Percentiles rank a stretch among this genome's conserved stretches.
phyloP scores from a whole-genome alignment of 2,797 vertebrate genomes.

The Neostethus bicornis region DNA sequence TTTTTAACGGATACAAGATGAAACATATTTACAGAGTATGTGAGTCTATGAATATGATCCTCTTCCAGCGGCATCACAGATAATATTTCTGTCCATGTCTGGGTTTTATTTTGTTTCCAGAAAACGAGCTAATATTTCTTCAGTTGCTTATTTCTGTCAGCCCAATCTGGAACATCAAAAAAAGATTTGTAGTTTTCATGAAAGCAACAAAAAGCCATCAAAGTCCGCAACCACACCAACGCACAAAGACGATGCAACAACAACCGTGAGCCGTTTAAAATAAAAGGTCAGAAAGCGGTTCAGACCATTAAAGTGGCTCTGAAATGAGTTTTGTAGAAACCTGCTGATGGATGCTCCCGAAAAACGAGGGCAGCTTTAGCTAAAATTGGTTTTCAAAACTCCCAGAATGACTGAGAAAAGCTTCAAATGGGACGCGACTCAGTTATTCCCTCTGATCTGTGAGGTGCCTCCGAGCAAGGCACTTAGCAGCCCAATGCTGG shows the following conservation, averaged over 20 bases:
- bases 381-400: slow-evolving; percentile 21
- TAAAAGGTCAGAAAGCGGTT: slow-evolving; percentile 18
- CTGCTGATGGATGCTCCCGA: slow-evolving; percentile 19
- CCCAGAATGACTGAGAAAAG: slow-evolving; percentile 7
- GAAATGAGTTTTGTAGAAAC: slow-evolving; percentile 21
- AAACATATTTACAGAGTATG: too few relatives aligned
- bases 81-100: too few relatives aligned
- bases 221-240: neutral
- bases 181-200: neutral
- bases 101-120: too few relatives aligned
- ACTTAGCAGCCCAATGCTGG: neutral
- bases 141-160: too few relatives aligned
- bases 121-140: too few relatives aligned
- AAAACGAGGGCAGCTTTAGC: slow-evolving; percentile 5
- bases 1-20: too few relatives aligned
- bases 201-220: too few relatives aligned
- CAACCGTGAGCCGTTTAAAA: slow-evolving; percentile 6
- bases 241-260: slow-evolving; percentile 2
- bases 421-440: neutral
- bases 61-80: too few relatives aligned
- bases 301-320: slow-evolving; percentile 13
- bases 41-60: too few relatives aligned
- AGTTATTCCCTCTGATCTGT: slow-evolving; percentile 2
- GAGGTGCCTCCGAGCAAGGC: slow-evolving; percentile 3
- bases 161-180: too few relatives aligned